Conservation (phyloP, 2,888 invertebrate genomes). For the Cybosia mesomella region DNA sequence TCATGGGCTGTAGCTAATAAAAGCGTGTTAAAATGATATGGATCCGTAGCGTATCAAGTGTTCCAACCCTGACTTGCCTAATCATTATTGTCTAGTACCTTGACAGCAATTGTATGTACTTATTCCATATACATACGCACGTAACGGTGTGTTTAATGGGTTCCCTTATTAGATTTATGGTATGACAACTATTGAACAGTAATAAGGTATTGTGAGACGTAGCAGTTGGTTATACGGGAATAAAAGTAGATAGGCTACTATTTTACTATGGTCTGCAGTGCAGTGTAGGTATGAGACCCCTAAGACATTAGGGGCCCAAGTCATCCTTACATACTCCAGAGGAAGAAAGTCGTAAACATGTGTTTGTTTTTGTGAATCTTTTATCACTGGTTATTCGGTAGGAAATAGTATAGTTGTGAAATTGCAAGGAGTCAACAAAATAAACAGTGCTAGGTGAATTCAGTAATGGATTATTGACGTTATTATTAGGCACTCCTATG, state of each 20-base stretch:
- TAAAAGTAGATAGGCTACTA: not conserved
- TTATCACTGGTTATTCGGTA: too few relatives aligned
- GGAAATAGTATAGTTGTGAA: too few relatives aligned
- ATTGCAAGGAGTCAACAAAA: too few relatives aligned
- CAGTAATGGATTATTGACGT: not conserved
- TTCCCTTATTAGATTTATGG: slow-evolving; percentile 20
- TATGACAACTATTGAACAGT: slow-evolving; percentile 14
- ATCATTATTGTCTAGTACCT: slow-evolving; percentile 5
- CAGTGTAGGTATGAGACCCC: too few relatives aligned
- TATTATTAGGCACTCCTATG: not conserved
- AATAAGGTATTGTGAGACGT: slow-evolving; percentile 18
- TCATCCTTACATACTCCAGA: not conserved
- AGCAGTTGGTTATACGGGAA: slow-evolving; percentile 13
- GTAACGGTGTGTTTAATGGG: slow-evolving; percentile 17
- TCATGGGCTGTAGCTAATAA: too few relatives aligned
- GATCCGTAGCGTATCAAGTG: not conserved
- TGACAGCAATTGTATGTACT: slow-evolving; percentile 3
- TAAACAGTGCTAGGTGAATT: not conserved
- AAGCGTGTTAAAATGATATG: not conserved
- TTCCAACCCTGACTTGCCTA: not conserved
- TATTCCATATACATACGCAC: slow-evolving; percentile 18
- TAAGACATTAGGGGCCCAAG: not conserved
- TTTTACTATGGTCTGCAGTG: too few relatives aligned
- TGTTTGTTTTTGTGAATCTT: too few relatives aligned
- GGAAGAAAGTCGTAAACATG: too few relatives aligned